Evolutionary conservation across 2,888 invertebrate species (phyloP), one percentile per base, ranked within the genome.

Genomic region (Acleris cristana): DNA sequence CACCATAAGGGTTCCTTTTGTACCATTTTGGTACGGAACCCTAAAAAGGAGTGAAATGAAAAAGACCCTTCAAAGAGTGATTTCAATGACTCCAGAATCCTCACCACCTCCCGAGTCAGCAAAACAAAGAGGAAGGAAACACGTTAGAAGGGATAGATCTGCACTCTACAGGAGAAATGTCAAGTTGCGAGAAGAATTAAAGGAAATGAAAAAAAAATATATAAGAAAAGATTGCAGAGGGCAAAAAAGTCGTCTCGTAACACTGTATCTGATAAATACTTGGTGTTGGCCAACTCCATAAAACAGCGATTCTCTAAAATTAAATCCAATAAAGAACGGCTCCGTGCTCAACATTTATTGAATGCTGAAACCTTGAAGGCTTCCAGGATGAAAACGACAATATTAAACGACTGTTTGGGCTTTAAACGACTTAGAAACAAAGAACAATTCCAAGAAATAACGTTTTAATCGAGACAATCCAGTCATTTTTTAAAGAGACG

Each of bases 141-240:
- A n/a, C n/a, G n/a, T n/a, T n/a, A n/a, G n/a, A n/a, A 40, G 64
- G 26, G 63, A 69, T 60, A 44, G 60, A 48, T 68, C 59, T 58
- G 68, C 62, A 54, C 16, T 58, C 45, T 63, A 58, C n/a, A 56
- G 66, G 62, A 30, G 57, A 57, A 67, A 67, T 48, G 2, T 67
- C 23, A 57, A 67, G 54, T 21, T 67, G 54, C 45, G 54, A 26
- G 60, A 65, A 49, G 48, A 65, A 65, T n/a, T 64, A 3, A 48
- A 56, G 34, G 19, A 64, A 48, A 26, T 65, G 48, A 53, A 23
- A 53, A 59, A 45, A 54, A 54, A 54, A 56, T 49, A 48, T 61
- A 66, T 59, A 66, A 66, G 61, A 66, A 61, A n/a, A 66, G 60
- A 61, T 66, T 49, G 60, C 66, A 65, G 54, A 59, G 65, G 57